Percentiles rank a stretch among this genome's conserved stretches.
Evolutionary conservation across 2,113 vertebrate species (phyloP).

Genomic region (Rhinoderma darwinii): DNA sequence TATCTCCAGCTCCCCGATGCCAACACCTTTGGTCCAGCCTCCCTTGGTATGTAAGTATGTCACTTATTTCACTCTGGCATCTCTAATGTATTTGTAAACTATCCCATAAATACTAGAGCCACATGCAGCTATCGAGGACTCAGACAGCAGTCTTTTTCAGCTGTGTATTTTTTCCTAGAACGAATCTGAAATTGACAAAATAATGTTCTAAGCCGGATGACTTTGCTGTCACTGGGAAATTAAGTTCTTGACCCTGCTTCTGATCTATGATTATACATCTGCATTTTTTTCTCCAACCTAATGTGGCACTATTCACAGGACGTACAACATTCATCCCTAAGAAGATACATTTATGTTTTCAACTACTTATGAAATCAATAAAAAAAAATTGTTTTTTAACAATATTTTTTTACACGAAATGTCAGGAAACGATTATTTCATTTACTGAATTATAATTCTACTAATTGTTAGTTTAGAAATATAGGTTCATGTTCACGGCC

Average conservation of each 20-base stretch:
- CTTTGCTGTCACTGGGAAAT: constrained; percentile 98
- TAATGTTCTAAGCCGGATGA: constrained; percentile 97
- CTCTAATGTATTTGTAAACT: constrained; percentile 99
- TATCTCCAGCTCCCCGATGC: constrained; percentile 92
- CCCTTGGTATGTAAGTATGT: constrained; percentile 93
- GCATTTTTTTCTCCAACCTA: constrained; percentile 94
- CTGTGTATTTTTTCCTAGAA: constrained; percentile 82
- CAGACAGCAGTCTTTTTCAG: constrained; percentile 82
- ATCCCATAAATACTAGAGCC: constrained; percentile 98
- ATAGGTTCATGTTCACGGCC: neutral
- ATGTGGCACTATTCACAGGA: constrained; percentile 84
- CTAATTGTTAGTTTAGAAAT: neutral
- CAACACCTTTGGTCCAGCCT: constrained; percentile 90
- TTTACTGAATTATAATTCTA: neutral
- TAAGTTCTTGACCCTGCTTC: constrained; percentile 98
- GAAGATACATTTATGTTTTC: neutral
- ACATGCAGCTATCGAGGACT: constrained; percentile 92
- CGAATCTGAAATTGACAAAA: constrained; percentile 94
- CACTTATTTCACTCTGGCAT: constrained; percentile 99
- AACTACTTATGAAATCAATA: neutral
- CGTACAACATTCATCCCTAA: constrained; percentile 79
- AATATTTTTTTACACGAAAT: neutral
- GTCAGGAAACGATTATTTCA: neutral
- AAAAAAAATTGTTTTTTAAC: neutral
- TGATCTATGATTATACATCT: constrained; percentile 98